Evolutionary conservation across 2,113 vertebrate species (phyloP).

Genomic region (Fregata magnificens): DNA sequence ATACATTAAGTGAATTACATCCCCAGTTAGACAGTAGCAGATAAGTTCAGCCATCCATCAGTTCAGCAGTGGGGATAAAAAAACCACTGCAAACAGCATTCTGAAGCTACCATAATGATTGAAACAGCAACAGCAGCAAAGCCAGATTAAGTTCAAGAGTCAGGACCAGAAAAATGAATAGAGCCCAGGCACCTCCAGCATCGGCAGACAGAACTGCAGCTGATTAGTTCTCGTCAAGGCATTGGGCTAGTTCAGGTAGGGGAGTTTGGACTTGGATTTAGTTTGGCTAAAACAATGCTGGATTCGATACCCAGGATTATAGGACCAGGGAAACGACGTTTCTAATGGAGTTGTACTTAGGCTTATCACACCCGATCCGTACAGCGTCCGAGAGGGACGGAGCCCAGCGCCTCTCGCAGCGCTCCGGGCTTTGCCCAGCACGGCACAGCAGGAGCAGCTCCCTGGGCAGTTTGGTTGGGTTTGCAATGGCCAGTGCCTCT

Average conservation of each 20-base stretch:
- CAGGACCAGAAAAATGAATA: constrained; percentile 33
- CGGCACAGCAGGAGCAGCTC: background rate
- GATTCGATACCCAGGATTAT: background rate
- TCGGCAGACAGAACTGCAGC: background rate
- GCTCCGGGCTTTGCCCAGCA: background rate
- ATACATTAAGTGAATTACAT: constrained; percentile 77
- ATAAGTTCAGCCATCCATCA: constrained; percentile 72
- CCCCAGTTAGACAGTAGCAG: constrained; percentile 57
- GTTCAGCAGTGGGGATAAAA: background rate
- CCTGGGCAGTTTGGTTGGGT: background rate
- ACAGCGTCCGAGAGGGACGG: rapidly evolving
- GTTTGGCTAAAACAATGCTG: background rate
- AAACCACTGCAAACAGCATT: background rate
- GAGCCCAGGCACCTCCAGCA: background rate
- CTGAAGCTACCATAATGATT: constrained; percentile 13
- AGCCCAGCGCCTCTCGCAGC: background rate
- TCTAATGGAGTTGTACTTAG: background rate
- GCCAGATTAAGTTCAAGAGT: constrained; percentile 47
- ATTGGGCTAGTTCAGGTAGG: background rate
- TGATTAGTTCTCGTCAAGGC: background rate
- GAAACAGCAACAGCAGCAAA: constrained; percentile 29
- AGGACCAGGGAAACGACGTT: background rate
- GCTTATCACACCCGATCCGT: rapidly evolving
- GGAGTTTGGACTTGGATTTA: background rate
- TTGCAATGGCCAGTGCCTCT: background rate